Evolutionary conservation across 1,140 invertebrate genomes (phyloP).

Genomic region (Zaprionus camerounensis): DNA sequence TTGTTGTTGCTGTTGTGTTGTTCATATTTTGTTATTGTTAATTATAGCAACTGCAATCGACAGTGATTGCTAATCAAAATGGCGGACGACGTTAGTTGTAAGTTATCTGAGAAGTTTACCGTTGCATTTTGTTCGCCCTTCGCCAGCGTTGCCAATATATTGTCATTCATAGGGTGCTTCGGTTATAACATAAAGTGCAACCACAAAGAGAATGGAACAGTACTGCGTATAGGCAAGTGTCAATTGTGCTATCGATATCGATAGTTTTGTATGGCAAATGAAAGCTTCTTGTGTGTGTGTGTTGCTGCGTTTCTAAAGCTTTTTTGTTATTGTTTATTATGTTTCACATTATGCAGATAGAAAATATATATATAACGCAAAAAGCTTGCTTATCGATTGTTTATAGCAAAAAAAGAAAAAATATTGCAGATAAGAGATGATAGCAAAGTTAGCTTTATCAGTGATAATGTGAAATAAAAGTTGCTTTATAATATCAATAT

Average conservation of each 20-base stretch:
- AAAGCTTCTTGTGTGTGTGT: neutral
- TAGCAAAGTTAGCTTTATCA: neutral
- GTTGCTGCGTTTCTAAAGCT: neutral
- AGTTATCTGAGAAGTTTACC: conserved; percentile 12
- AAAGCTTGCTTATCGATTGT: neutral
- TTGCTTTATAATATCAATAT: neutral
- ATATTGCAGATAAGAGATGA: neutral
- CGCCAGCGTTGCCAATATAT: conserved; percentile 3
- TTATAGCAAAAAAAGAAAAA: neutral
- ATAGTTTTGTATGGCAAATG: neutral
- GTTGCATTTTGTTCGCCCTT: neutral
- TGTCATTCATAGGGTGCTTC: conserved; percentile 7
- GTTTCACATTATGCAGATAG: neutral
- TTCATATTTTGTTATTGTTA: neutral
- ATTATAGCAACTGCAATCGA: conserved; percentile 2
- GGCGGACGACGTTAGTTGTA: conserved; percentile 6
- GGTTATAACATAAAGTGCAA: neutral
- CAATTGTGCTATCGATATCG: neutral
- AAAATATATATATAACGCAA: no score
- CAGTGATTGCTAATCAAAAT: neutral
- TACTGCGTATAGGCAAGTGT: neutral
- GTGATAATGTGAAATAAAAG: neutral
- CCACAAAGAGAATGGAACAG: neutral
- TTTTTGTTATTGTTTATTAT: neutral
- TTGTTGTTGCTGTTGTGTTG: neutral